A percentile compares a stretch with the other conserved stretches of the same genome.
Conservation (phyloP, 2,797 vertebrate species). For the Halcyon leucocephala region DNA sequence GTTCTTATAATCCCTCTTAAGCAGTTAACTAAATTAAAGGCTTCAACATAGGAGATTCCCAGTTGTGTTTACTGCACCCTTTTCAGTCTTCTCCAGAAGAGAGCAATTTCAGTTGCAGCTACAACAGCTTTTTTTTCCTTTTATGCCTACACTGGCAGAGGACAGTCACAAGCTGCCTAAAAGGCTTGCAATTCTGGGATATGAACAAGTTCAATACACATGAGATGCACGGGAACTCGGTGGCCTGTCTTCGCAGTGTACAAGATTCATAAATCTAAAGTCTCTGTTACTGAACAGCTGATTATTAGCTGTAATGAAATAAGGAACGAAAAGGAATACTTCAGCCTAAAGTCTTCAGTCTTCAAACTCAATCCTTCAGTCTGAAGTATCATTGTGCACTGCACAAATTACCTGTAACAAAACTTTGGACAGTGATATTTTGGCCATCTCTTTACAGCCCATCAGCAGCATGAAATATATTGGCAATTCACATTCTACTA, state of each 20-base stretch:
- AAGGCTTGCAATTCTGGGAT: neutral
- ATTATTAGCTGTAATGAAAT: neutral
- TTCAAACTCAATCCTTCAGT: neutral
- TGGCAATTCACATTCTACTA: neutral
- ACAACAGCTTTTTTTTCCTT: neutral
- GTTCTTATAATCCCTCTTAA: neutral
- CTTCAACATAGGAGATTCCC: neutral
- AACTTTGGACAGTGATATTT: neutral
- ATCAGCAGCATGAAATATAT: neutral
- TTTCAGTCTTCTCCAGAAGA: neutral
- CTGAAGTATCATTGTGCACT: neutral
- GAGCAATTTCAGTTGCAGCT: neutral
- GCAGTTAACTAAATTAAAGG: neutral
- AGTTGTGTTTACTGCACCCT: neutral
- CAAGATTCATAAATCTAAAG: neutral
- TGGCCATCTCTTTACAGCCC: neutral
- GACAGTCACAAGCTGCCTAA: neutral
- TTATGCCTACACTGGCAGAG: neutral
- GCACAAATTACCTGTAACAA: neutral
- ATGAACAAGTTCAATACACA: neutral
- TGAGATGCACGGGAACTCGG: neutral
- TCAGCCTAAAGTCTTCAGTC: neutral
- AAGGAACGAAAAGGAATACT: neutral
- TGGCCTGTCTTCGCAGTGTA: neutral
- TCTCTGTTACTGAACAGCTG: neutral